Conservation (phyloP, 2,113 vertebrate species). For the Daubentonia madagascariensis region DNA sequence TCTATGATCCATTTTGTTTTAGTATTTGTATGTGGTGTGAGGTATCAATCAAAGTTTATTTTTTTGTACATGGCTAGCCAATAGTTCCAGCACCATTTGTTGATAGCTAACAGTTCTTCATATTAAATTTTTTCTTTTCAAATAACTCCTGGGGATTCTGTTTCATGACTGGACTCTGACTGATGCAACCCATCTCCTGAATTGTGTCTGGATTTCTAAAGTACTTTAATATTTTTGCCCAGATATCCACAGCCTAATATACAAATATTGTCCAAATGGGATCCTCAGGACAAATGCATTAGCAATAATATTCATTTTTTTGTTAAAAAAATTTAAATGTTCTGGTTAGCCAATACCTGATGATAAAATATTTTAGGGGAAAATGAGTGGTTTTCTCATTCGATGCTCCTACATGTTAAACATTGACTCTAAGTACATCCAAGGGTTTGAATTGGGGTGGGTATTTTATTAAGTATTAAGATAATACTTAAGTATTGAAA, state of each 20-base stretch:
- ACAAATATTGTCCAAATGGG: not conserved
- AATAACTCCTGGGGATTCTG: not conserved
- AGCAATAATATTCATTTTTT: conserved; percentile 16
- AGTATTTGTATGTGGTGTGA: not conserved
- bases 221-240: not conserved
- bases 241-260: not conserved
- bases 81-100: not conserved
- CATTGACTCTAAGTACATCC: not conserved
- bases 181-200: not conserved
- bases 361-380: conserved; percentile 18
- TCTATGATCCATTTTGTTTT: not conserved
- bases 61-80: not conserved
- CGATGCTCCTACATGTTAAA: not conserved
- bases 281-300: not conserved
- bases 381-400: not conserved
- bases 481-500: not conserved
- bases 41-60: not conserved
- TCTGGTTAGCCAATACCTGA: not conserved
- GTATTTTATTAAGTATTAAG: not conserved
- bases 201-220: conserved; percentile 21
- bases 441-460: not conserved
- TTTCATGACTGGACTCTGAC: not conserved
- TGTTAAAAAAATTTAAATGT: not conserved
- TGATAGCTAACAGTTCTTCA: not conserved
- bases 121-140: not conserved